Evolutionary conservation across 1,140 invertebrate species (phyloP).

Genomic region (Bilobella aurantiaca): DNA sequence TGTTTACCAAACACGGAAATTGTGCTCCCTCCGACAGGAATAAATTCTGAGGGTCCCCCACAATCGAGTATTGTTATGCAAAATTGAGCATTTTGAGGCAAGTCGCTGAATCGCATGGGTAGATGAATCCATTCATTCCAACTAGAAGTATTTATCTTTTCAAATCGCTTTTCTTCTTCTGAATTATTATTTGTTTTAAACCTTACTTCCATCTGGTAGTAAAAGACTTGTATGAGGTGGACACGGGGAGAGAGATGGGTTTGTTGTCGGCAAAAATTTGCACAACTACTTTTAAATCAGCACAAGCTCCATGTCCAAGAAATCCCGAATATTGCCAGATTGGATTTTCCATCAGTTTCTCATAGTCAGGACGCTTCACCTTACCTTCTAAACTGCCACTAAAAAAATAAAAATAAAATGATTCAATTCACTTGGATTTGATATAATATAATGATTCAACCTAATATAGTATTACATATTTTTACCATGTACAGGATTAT

Average conservation of each 20-base stretch:
- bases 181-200: conserved; percentile 32
- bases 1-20: conserved; percentile 87
- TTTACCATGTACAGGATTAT: too few relatives aligned
- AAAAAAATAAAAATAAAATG: conserved; percentile 38
- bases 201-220: conserved; percentile 85
- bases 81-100: conserved; percentile 79
- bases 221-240: conserved; percentile 88
- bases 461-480: too few relatives aligned
- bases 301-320: conserved; percentile 51
- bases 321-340: conserved; percentile 84
- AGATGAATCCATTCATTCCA: conserved; percentile 98
- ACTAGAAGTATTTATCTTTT: too few relatives aligned
- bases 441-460: conserved; percentile 12
- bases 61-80: conserved; percentile 89
- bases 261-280: conserved; percentile 76
- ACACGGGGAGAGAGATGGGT: conserved; percentile 73
- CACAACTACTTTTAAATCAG: conserved; percentile 77
- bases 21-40: conserved; percentile 78
- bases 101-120: conserved; percentile 81
- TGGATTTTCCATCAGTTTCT: conserved; percentile 74
- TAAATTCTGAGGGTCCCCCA: conserved; percentile 66
- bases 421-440: conserved; percentile 5
- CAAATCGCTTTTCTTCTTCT: too few relatives aligned
- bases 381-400: conserved; percentile 91
- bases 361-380: conserved; percentile 70